phyloP scores from a whole-genome alignment of 2,888 invertebrate genomes.

The Aphrophora alni region DNA sequence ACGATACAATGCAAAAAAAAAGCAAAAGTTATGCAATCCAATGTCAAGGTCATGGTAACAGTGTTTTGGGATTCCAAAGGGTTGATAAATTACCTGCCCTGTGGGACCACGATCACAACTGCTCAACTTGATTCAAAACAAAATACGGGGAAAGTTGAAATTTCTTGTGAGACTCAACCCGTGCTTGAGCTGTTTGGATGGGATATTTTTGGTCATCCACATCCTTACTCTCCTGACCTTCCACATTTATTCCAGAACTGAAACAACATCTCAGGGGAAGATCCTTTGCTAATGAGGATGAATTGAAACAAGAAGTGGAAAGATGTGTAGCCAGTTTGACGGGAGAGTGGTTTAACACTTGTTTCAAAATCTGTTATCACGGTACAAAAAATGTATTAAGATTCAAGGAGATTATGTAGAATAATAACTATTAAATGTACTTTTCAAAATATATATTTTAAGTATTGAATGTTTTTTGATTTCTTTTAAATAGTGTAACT shows the following conservation, averaged over 20 bases:
- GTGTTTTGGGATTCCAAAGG: slow-evolving; percentile 43
- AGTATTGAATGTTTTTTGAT: not conserved
- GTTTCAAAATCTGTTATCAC: slow-evolving; percentile 14
- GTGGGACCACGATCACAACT: slow-evolving; percentile 40
- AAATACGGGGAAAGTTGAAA: slow-evolving; percentile 19
- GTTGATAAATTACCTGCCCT: slow-evolving; percentile 39
- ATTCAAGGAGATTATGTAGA: slow-evolving; percentile 18
- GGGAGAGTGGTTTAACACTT: not conserved
- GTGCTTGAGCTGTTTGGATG: slow-evolving; percentile 40
- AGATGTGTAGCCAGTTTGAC: not conserved
- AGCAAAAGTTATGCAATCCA: slow-evolving; percentile 15
- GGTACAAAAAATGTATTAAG: slow-evolving; percentile 30
- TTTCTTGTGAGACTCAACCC: slow-evolving; percentile 10
- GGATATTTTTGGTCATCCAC: not conserved
- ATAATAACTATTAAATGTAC: slow-evolving; percentile 15
- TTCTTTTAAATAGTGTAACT: not conserved
- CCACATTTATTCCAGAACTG: not conserved
- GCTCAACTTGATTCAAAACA: slow-evolving; percentile 23
- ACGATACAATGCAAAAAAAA: slow-evolving; percentile 28
- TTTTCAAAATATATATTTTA: not conserved
- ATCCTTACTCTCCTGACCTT: not conserved
- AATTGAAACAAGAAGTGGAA: not conserved
- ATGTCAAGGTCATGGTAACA: slow-evolving; percentile 39
- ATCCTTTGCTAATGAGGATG: slow-evolving; percentile 3
- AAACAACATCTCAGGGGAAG: slow-evolving; percentile 31